A percentile compares a stretch with the other conserved stretches of the same genome.
Conservation (phyloP, 2,797 vertebrate genomes). For the Neostethus bicornis region DNA sequence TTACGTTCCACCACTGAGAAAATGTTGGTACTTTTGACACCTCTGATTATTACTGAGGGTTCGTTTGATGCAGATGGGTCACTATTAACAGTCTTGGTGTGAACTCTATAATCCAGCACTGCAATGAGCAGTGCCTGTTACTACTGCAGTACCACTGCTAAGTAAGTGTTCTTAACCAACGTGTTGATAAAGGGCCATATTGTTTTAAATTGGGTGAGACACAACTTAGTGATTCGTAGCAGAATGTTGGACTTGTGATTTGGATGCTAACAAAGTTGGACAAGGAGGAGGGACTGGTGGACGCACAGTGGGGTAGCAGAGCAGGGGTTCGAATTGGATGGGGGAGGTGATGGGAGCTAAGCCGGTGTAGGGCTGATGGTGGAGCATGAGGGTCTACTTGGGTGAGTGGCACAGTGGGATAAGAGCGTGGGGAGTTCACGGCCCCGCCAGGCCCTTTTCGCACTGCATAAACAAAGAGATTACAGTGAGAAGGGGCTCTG, state of each 20-base stretch:
- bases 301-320: conserved; percentile 28
- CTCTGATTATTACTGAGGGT: no score
- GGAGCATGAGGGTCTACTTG: conserved; percentile 72
- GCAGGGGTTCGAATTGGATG: conserved; percentile 34
- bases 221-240: conserved; percentile 31
- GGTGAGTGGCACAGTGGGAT: conserved; percentile 76
- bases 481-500: conserved; percentile 81
- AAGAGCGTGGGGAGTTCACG: conserved; percentile 81
- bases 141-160: not conserved
- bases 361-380: conserved; percentile 56
- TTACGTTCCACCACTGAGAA: no score
- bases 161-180: not conserved
- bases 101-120: no score
- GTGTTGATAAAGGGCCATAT: not conserved
- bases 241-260: conserved; percentile 39
- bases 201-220: conserved; percentile 7
- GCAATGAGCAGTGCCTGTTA: not conserved
- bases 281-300: conserved; percentile 52
- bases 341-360: conserved; percentile 54
- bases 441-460: conserved; percentile 76
- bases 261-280: conserved; percentile 52
- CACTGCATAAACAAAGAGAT: conserved; percentile 84
- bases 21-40: no score
- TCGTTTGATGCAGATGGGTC: no score
- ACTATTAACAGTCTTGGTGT: no score